phyloP scores from a whole-genome alignment of 92 coral and sea anemone species.

The Meandrina meandrites region DNA sequence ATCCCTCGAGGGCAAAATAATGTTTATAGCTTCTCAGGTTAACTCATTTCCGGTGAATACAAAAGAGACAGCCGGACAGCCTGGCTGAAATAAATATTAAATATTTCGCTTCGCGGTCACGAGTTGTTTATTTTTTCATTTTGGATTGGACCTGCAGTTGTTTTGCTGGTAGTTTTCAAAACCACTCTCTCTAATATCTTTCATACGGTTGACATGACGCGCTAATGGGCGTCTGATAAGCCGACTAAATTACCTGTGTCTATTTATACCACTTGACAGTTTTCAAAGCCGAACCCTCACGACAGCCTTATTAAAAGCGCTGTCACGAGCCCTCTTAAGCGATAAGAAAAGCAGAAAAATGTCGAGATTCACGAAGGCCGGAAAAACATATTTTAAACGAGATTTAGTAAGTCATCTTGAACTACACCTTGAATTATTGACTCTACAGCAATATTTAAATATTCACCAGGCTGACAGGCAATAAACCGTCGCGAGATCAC shows the following conservation, averaged over 20 bases:
- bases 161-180: background rate
- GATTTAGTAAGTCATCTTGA: background rate
- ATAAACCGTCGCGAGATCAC: background rate
- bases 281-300: background rate
- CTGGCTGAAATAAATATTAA: background rate
- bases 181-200: background rate
- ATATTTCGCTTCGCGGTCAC: background rate
- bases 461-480: background rate
- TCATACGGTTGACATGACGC: background rate
- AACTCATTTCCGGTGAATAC: slow-evolving; percentile 22
- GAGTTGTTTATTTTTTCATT: background rate
- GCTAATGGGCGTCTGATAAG: background rate
- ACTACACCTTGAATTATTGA: background rate
- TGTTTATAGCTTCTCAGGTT: background rate
- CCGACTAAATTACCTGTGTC: background rate
- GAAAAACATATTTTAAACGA: background rate
- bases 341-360: background rate
- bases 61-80: background rate
- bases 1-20: background rate
- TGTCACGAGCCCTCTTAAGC: background rate
- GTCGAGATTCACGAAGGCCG: background rate
- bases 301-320: too few relatives aligned
- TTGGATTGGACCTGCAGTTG: background rate
- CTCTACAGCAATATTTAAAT: background rate
- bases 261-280: background rate